Conservation (phyloP, 2,888 invertebrate genomes). For the Pinctada fucata region DNA sequence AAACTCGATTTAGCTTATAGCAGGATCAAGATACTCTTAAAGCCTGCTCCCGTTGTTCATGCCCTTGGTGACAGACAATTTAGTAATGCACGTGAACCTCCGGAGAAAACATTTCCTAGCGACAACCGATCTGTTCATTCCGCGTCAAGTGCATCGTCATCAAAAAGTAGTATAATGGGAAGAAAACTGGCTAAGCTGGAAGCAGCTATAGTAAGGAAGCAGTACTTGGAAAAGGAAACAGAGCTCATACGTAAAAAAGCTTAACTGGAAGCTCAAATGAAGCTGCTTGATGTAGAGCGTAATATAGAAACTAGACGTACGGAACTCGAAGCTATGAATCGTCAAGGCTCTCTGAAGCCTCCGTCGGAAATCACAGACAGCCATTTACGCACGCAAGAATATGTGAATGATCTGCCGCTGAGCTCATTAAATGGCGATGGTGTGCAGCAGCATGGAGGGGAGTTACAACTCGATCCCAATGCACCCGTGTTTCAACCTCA, state of each 20-base stretch:
- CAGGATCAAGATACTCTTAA: neutral
- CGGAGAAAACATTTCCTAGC: neutral
- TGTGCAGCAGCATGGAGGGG: constrained; percentile 3
- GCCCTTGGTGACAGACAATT: neutral
- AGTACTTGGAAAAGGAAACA: neutral
- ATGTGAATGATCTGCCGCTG: neutral
- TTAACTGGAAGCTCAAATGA: neutral
- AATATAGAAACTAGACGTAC: neutral
- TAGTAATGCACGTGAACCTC: neutral
- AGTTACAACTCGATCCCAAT: neutral
- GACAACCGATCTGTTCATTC: neutral
- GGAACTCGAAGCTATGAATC: neutral
- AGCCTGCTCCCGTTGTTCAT: neutral
- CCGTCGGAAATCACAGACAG: neutral
- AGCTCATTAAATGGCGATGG: neutral
- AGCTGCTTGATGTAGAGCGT: constrained; percentile 3
- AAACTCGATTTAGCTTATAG: neutral
- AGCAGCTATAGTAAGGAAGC: neutral
- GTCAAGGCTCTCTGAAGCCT: neutral
- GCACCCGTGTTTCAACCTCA: neutral
- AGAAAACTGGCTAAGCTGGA: neutral
- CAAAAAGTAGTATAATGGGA: neutral
- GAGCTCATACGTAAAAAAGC: neutral
- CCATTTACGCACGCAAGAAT: neutral
- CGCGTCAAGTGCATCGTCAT: neutral